Conservation (phyloP, 2,113 vertebrate species). For the Toxotes jaculatrix region DNA sequence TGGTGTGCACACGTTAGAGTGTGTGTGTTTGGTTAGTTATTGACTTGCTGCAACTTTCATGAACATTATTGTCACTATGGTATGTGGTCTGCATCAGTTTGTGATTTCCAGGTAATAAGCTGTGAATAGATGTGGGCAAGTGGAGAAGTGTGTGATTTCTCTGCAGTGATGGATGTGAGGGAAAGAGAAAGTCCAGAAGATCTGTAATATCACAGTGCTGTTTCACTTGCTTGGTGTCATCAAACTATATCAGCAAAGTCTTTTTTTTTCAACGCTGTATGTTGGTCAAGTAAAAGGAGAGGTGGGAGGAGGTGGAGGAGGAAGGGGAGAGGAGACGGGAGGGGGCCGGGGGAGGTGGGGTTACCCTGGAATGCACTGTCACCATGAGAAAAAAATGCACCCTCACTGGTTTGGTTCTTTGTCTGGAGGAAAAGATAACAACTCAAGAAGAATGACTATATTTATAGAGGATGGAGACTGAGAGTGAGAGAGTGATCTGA, state of each 20-base stretch:
- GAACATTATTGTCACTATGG: not conserved
- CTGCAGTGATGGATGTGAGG: not conserved
- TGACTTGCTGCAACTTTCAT: constrained; percentile 5
- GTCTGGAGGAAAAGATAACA: constrained; percentile 33
- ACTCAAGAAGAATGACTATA: constrained; percentile 32
- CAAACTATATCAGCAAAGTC: constrained; percentile 9
- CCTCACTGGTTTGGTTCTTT: constrained; percentile 67
- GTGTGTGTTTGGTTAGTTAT: constrained; percentile 20
- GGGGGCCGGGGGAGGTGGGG: constrained; percentile 38
- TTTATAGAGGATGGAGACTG: constrained; percentile 11
- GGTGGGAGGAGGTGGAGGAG: constrained; percentile 20
- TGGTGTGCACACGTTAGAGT: constrained; percentile 46
- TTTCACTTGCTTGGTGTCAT: not conserved
- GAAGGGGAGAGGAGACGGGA: not conserved
- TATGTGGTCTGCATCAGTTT: not conserved
- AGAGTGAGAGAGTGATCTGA: not conserved
- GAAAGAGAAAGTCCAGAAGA: not conserved
- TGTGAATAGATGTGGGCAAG: not conserved
- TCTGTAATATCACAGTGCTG: not conserved
- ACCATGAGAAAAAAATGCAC: constrained; percentile 57
- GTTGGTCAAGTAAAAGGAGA: constrained; percentile 22
- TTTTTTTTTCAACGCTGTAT: not conserved
- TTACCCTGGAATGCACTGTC: constrained; percentile 58
- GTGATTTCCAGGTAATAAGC: constrained; percentile 10
- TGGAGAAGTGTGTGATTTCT: not conserved